These are phyloP conservation scores for Tragopan temminckii DNA, from an alignment of 2,797 vertebrate species.

Conservation along the genomic window DNA sequence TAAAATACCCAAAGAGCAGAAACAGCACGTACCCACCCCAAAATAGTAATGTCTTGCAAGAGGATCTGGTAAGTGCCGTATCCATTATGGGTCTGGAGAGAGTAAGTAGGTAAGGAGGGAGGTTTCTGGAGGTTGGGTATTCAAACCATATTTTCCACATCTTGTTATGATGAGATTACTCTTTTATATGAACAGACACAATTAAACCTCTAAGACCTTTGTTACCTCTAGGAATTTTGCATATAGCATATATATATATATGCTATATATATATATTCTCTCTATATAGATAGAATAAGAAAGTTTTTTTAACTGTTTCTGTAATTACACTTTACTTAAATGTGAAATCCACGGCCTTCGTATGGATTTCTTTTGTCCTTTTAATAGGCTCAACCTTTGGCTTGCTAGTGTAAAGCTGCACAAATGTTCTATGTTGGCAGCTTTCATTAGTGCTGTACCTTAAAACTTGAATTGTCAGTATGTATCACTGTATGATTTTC, in stretches of 20 bases:
- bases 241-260: neutral
- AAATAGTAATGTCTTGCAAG: neutral
- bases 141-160: neutral
- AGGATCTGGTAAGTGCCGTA: neutral
- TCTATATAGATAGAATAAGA: neutral
- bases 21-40: accelerated
- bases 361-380: neutral
- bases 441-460: neutral
- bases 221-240: neutral
- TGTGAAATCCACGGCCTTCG: neutral
- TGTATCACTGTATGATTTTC: neutral
- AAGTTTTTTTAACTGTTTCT: neutral
- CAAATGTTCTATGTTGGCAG: neutral
- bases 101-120: neutral
- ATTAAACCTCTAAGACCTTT: neutral
- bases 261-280: too few species aligned
- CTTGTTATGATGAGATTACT: neutral
- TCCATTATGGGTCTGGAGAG: neutral
- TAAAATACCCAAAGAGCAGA: neutral
- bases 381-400: neutral
- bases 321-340: neutral
- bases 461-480: neutral
- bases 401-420: neutral
- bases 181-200: neutral
- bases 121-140: neutral